Evolutionary conservation across 2,888 invertebrate genomes (phyloP).

Genomic region (Rosalia funebris): DNA sequence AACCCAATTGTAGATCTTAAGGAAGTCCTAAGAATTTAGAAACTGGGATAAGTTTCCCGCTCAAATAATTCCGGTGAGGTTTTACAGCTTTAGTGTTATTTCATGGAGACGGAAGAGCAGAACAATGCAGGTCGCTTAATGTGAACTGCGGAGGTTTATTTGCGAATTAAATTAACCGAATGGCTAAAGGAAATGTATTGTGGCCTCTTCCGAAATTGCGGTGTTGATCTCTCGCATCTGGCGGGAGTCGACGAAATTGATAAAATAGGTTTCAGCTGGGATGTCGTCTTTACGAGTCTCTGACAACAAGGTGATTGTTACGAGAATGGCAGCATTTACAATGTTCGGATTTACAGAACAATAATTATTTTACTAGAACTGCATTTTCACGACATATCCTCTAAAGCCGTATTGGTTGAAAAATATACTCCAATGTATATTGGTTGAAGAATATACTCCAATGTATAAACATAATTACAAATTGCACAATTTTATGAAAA

Average conservation of each 20-base stretch:
- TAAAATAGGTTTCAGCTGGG: background rate
- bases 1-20: slow-evolving; percentile 13
- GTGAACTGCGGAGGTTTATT: slow-evolving; percentile 4
- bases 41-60: slow-evolving; percentile 6
- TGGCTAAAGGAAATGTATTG: background rate
- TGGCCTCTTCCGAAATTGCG: background rate
- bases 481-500: no score
- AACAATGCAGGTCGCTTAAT: background rate
- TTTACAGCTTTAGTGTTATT: background rate
- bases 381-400: no score
- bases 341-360: no score
- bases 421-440: no score
- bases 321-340: background rate
- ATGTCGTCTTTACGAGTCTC: background rate
- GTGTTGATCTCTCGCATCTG: background rate
- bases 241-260: background rate
- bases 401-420: no score
- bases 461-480: no score
- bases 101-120: background rate
- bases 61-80: slow-evolving; percentile 12
- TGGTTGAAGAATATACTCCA: no score
- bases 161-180: slow-evolving; percentile 10
- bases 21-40: slow-evolving; percentile 18
- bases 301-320: no score
- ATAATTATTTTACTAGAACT: no score